phyloP scores from a whole-genome alignment of 2,113 vertebrate genomes.

The Gambusia affinis region DNA sequence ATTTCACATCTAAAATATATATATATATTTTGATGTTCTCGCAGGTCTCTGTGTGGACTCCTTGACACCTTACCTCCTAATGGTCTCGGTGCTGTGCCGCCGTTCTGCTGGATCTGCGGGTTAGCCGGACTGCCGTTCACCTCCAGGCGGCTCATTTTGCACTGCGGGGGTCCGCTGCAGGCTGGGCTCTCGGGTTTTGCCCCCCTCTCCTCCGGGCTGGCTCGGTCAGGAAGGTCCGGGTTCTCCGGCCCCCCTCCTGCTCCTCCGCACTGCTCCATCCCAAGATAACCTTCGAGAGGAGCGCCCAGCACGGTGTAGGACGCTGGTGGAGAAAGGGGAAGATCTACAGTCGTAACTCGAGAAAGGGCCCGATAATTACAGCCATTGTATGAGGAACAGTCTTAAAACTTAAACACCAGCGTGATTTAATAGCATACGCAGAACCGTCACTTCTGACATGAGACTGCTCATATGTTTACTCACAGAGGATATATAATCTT shows the following conservation, averaged over 20 bases:
- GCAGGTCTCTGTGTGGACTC: neutral
- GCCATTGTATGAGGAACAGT: neutral
- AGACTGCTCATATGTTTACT: neutral
- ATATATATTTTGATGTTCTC: neutral
- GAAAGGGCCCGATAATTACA: neutral
- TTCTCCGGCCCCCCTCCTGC: conserved; percentile 72
- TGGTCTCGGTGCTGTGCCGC: conserved; percentile 82
- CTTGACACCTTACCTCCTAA: conserved; percentile 82
- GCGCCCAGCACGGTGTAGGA: conserved; percentile 84
- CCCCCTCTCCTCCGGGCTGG: conserved; percentile 79
- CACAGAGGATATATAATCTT: conserved; percentile 5
- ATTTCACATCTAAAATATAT: neutral
- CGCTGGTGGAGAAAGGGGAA: conserved; percentile 70
- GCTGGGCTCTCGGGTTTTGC: conserved; percentile 85
- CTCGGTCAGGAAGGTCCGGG: conserved; percentile 81
- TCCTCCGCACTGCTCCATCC: conserved; percentile 84
- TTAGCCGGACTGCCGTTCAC: conserved; percentile 91
- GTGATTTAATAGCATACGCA: neutral
- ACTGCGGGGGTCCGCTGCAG: conserved; percentile 83
- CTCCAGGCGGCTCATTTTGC: conserved; percentile 86
- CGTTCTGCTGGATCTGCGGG: conserved; percentile 85
- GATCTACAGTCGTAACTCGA: neutral
- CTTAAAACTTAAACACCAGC: neutral
- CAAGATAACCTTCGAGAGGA: conserved; percentile 80
- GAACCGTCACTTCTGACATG: neutral